A percentile compares a stretch with the other conserved stretches of the same genome.
phyloP scores from a whole-genome alignment of 2,888 invertebrate genomes.

The Cephus sareptanus region DNA sequence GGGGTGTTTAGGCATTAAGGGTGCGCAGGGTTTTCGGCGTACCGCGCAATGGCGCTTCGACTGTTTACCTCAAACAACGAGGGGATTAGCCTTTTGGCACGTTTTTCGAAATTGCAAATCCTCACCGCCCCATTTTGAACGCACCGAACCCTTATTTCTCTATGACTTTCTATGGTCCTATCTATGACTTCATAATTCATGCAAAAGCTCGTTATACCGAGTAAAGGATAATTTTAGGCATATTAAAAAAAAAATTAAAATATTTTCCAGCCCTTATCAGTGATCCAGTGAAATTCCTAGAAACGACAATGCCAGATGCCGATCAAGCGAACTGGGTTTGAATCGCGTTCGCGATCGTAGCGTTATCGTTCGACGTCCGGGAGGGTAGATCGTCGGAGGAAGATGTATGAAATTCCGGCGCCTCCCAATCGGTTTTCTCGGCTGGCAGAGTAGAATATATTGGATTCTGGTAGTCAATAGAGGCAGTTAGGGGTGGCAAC shows the following conservation, averaged over 20 bases:
- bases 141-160: background rate
- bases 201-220: background rate
- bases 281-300: background rate
- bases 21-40: slow-evolving; percentile 24
- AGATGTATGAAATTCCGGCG: slow-evolving; percentile 65
- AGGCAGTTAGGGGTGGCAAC: slow-evolving; percentile 62
- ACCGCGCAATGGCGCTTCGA: slow-evolving; percentile 7
- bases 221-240: too few species aligned
- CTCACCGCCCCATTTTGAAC: slow-evolving; percentile 16
- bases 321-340: background rate
- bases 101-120: slow-evolving; percentile 22
- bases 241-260: background rate
- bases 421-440: slow-evolving; percentile 62
- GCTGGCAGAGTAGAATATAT: slow-evolving; percentile 60
- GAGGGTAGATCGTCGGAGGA: slow-evolving; percentile 25
- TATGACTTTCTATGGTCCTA: background rate
- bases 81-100: slow-evolving; percentile 40
- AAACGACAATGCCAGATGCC: background rate
- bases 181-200: background rate
- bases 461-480: slow-evolving; percentile 65
- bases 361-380: slow-evolving; percentile 33
- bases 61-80: slow-evolving; percentile 13
- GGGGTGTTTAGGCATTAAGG: slow-evolving; percentile 56
- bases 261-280: background rate
- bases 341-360: slow-evolving; percentile 58